These are phyloP conservation scores for Notiomystis cincta DNA, from an alignment of 2,113 vertebrate genomes.

Conservation along the genomic window DNA sequence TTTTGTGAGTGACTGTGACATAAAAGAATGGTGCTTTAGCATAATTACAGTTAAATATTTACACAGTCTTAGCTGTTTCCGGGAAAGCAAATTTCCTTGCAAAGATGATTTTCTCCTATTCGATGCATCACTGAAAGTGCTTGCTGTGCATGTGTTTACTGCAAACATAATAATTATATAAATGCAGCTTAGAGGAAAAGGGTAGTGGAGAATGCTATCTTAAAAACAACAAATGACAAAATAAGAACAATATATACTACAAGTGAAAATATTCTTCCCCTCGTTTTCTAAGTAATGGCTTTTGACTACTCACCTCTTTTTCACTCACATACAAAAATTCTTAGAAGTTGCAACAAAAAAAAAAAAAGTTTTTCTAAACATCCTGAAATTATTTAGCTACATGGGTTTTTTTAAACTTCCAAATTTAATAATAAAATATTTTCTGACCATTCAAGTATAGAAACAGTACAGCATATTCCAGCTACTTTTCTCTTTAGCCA, in stretches of 20 bases:
- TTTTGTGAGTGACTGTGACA: conserved; percentile 45
- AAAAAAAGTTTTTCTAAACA: accelerated
- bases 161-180: neutral
- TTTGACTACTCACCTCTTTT: neutral
- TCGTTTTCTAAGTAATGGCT: neutral
- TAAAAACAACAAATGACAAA: neutral
- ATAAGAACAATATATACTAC: neutral
- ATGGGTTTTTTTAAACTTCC: neutral
- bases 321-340: neutral
- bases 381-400: neutral
- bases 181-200: neutral
- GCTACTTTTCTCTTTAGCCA: neutral
- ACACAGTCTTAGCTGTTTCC: conserved; percentile 41
- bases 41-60: conserved; percentile 66
- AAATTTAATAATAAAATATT: neutral
- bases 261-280: neutral
- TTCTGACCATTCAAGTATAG: neutral
- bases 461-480: neutral
- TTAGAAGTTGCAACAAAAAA: neutral
- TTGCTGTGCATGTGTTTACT: neutral
- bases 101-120: conserved; percentile 25
- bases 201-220: neutral
- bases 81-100: conserved; percentile 24
- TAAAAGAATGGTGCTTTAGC: conserved; percentile 31
- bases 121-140: neutral